phyloP scores from a whole-genome alignment of 2,113 vertebrate species.

The Origma solitaria region DNA sequence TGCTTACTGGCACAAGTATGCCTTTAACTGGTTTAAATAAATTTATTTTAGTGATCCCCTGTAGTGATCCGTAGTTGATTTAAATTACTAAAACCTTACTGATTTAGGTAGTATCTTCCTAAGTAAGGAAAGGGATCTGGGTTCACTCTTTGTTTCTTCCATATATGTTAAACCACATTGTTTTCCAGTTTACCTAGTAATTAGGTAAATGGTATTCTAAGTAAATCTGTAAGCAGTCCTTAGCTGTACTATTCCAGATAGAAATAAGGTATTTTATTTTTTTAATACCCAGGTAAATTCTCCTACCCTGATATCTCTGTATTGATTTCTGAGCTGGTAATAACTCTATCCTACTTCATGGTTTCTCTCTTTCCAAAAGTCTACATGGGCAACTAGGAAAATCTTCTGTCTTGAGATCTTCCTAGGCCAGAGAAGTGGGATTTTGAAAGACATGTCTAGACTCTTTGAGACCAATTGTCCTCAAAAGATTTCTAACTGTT shows the following conservation, averaged over 20 bases:
- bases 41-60: neutral
- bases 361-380: neutral
- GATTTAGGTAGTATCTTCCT: neutral
- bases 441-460: neutral
- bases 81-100: neutral
- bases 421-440: neutral
- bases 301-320: rapidly evolving
- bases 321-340: neutral
- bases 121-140: neutral
- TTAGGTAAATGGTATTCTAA: neutral
- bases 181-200: neutral
- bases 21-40: neutral
- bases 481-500: neutral
- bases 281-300: neutral
- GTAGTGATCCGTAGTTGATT: neutral
- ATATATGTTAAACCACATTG: neutral
- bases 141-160: neutral
- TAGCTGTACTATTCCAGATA: neutral
- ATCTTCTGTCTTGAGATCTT: neutral
- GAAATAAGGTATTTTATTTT: neutral
- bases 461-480: neutral
- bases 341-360: neutral
- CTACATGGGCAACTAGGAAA: neutral
- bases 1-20: neutral
- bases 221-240: neutral